Conservation (phyloP, 2,113 vertebrate species). For the Nannospalax galili region DNA sequence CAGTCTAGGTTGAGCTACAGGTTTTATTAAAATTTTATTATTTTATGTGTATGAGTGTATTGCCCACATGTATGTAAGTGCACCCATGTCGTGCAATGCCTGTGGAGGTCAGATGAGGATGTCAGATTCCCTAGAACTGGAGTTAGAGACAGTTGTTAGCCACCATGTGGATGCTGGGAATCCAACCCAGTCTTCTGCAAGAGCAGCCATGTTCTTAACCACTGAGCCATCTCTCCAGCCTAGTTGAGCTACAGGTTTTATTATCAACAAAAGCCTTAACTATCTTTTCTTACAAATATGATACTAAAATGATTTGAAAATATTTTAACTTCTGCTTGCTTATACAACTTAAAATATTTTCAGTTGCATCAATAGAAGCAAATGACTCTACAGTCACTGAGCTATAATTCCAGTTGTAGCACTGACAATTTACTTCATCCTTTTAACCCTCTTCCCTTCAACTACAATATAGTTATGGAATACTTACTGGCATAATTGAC, state of each 20-base stretch:
- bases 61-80: too few relatives aligned
- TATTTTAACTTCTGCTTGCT: background rate
- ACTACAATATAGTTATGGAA: background rate
- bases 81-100: too few relatives aligned
- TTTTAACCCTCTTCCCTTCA: background rate
- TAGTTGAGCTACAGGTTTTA: background rate
- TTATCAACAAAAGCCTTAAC: background rate
- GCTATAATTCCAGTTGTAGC: background rate
- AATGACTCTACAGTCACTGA: background rate
- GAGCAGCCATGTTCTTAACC: too few relatives aligned
- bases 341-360: background rate
- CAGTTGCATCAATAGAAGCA: background rate
- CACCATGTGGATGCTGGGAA: too few relatives aligned
- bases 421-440: background rate
- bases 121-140: too few relatives aligned
- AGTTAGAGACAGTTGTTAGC: too few relatives aligned
- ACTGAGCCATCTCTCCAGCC: too few relatives aligned
- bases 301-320: slow-evolving; percentile 4
- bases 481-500: background rate
- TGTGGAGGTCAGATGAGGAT: too few relatives aligned
- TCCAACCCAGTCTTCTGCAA: too few relatives aligned
- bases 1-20: too few relatives aligned
- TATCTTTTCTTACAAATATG: background rate
- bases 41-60: too few relatives aligned
- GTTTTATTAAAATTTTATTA: background rate